phyloP scores from a whole-genome alignment of 2,888 invertebrate genomes.

The Drosophila merina region DNA sequence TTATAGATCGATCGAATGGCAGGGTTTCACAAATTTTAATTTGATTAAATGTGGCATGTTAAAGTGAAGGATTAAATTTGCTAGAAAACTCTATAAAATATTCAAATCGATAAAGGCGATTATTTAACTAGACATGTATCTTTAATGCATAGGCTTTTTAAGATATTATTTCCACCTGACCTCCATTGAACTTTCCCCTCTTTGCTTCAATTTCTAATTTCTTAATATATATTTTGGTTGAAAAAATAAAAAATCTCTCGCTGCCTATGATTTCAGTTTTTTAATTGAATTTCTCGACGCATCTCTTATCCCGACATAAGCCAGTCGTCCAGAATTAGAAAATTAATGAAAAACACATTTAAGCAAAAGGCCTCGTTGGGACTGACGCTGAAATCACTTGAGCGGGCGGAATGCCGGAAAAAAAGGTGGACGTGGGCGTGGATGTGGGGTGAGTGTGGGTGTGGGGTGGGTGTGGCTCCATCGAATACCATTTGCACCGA shows the following conservation, averaged over 20 bases:
- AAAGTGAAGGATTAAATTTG: neutral
- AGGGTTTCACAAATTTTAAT: neutral
- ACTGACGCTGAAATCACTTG: conserved; percentile 65
- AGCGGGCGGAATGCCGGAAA: conserved; percentile 50
- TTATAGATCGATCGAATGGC: conserved; percentile 2
- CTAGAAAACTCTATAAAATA: neutral
- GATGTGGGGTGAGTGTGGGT: neutral
- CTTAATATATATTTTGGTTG: conserved; percentile 18
- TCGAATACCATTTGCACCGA: conserved; percentile 15
- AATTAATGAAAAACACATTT: conserved; percentile 62
- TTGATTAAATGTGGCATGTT: neutral
- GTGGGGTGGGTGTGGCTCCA: conserved; percentile 3
- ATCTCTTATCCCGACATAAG: conserved; percentile 50
- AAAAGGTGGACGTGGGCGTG: conserved; percentile 18
- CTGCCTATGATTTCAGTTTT: conserved; percentile 44
- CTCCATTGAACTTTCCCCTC: neutral
- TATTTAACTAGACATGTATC: neutral
- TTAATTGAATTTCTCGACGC: conserved; percentile 67
- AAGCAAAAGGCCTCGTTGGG: conserved; percentile 36
- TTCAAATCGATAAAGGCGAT: neutral
- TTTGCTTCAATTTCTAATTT: conserved; percentile 1
- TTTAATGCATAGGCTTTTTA: neutral
- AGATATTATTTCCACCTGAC: conserved; percentile 24
- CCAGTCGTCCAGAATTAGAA: conserved; percentile 70
- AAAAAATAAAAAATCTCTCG: conserved; percentile 13